Conservation (phyloP, 2,888 invertebrate species). For the Acronicta psi region DNA sequence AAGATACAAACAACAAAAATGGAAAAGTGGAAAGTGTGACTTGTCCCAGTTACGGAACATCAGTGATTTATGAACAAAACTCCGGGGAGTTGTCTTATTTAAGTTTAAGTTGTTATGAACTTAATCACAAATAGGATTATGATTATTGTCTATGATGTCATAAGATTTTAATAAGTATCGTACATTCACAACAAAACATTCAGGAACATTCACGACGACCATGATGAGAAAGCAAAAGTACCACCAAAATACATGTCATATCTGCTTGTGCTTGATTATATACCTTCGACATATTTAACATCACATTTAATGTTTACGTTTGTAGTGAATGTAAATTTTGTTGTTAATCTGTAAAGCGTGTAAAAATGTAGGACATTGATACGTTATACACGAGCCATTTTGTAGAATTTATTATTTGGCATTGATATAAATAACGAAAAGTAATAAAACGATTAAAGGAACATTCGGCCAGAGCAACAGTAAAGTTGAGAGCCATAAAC, state of each 20-base stretch:
- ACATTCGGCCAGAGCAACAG: slow-evolving; percentile 52
- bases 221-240: too few relatives aligned
- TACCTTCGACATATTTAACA: too few relatives aligned
- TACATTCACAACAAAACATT: too few relatives aligned
- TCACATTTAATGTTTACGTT: slow-evolving; percentile 6
- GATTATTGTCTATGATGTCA: too few relatives aligned
- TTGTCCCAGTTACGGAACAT: slow-evolving; percentile 50
- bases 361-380: slow-evolving; percentile 27
- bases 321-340: slow-evolving; percentile 12
- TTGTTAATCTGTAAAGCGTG: slow-evolving; percentile 5
- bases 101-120: slow-evolving; percentile 64
- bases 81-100: slow-evolving; percentile 20
- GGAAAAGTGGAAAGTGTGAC: slow-evolving; percentile 54
- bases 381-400: slow-evolving; percentile 19
- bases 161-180: too few relatives aligned
- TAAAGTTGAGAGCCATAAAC: slow-evolving; percentile 60
- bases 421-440: slow-evolving; percentile 48
- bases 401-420: slow-evolving; percentile 33
- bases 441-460: slow-evolving; percentile 58
- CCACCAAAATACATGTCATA: too few relatives aligned
- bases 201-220: too few relatives aligned
- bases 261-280: too few relatives aligned
- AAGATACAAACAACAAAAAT: slow-evolving; percentile 52
- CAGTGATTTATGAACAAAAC: slow-evolving; percentile 67
- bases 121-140: background rate